A percentile compares a stretch with the other conserved stretches of the same genome.
Conservation (phyloP, 2,888 invertebrate genomes). For the Allolobophora icterica region DNA sequence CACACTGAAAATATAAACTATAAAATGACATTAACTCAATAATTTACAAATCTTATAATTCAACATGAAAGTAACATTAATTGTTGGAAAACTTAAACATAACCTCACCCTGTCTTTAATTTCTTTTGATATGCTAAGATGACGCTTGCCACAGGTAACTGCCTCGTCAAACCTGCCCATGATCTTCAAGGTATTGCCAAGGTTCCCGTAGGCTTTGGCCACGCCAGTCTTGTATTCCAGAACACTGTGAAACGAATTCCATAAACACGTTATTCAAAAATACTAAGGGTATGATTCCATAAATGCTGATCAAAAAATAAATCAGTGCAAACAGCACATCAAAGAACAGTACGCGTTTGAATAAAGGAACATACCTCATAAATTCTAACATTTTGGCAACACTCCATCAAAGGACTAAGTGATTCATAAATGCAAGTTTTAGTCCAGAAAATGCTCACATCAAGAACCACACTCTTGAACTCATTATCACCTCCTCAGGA, state of each 20-base stretch:
- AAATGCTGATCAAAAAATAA: not conserved
- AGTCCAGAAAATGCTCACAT: too few relatives aligned
- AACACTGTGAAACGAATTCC: not conserved
- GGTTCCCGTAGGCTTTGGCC: slow-evolving; percentile 96
- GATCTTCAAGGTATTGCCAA: slow-evolving; percentile 95
- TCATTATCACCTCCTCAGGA: too few relatives aligned
- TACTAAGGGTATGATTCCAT: too few relatives aligned
- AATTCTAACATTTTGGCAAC: not conserved
- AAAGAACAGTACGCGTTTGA: not conserved
- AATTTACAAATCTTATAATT: not conserved
- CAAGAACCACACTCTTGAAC: too few relatives aligned
- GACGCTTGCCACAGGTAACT: slow-evolving; percentile 90
- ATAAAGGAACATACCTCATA: not conserved
- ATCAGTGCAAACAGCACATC: not conserved
- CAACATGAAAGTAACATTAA: not conserved
- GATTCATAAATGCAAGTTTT: too few relatives aligned
- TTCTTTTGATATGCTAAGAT: slow-evolving; percentile 87
- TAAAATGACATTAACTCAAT: not conserved
- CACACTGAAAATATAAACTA: not conserved
- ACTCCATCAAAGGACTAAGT: not conserved
- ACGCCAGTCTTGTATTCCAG: slow-evolving; percentile 74
- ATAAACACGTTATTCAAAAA: too few relatives aligned
- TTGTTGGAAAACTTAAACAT: not conserved
- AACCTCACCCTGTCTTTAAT: slow-evolving; percentile 73
- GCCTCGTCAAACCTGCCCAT: slow-evolving; percentile 97